Conservation (phyloP, 2,797 vertebrate species). For the Oophaga sylvatica region DNA sequence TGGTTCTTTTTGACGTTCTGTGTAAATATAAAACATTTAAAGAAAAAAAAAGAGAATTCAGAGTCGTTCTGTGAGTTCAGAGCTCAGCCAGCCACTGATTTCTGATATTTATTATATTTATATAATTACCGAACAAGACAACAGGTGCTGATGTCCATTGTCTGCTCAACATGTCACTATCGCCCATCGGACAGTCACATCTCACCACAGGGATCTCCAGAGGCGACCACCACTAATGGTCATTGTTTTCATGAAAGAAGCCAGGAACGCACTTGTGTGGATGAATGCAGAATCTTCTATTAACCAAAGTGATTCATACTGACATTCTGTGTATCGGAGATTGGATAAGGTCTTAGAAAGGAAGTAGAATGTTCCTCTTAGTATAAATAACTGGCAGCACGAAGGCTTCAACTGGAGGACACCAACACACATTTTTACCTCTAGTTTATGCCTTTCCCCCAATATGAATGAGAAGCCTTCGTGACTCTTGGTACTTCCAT, state of each 20-base stretch:
- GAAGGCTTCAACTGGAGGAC: background rate
- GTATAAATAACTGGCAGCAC: background rate
- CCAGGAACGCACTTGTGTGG: slow-evolving; percentile 16
- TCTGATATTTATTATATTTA: slow-evolving; percentile 53
- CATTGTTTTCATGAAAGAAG: background rate
- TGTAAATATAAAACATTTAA: slow-evolving; percentile 63
- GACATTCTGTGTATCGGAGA: background rate
- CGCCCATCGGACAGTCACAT: slow-evolving; percentile 27
- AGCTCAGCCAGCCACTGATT: slow-evolving; percentile 40
- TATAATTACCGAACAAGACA: slow-evolving; percentile 45
- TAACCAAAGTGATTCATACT: slow-evolving; percentile 27
- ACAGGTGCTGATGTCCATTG: slow-evolving; percentile 49
- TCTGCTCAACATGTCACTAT: slow-evolving; percentile 35
- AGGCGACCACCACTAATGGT: background rate
- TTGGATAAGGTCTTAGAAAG: background rate
- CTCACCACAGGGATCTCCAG: slow-evolving; percentile 26
- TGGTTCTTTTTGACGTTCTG: slow-evolving; percentile 62
- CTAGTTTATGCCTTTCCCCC: background rate
- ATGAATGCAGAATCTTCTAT: slow-evolving; percentile 7
- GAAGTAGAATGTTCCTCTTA: background rate
- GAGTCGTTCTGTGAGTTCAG: slow-evolving; percentile 53
- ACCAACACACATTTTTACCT: background rate
- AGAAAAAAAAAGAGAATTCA: slow-evolving; percentile 56
- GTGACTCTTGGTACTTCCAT: background rate
- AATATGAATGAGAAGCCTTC: background rate